These are phyloP conservation scores for Acridotheres tristis DNA, from an alignment of 2,797 vertebrate genomes.

Conservation along the genomic window DNA sequence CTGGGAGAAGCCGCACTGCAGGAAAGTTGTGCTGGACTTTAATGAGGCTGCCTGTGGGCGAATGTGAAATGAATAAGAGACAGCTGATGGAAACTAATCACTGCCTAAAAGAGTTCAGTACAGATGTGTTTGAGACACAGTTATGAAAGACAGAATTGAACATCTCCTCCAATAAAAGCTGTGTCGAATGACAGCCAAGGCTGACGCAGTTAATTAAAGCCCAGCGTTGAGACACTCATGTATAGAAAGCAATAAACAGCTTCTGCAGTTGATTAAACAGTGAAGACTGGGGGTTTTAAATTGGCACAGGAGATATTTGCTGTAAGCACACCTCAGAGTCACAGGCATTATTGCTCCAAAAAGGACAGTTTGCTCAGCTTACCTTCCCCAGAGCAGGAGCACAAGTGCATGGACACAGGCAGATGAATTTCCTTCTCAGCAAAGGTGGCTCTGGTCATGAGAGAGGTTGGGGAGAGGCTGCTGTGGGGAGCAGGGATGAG, in stretches of 20 bases:
- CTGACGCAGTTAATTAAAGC: constrained; percentile 17
- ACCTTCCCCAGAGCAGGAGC: not conserved
- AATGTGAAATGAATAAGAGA: not conserved
- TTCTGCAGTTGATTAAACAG: constrained; percentile 47
- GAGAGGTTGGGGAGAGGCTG: not conserved
- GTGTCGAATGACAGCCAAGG: not conserved
- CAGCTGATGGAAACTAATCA: not conserved
- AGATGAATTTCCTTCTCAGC: not conserved
- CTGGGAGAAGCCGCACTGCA: accelerated
- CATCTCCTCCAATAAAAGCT: constrained; percentile 26
- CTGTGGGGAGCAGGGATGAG: not conserved
- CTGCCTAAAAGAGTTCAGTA: not conserved
- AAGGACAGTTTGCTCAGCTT: not conserved
- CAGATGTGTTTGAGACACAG: not conserved
- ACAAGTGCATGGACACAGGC: accelerated
- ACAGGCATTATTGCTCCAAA: not conserved
- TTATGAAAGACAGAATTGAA: constrained; percentile 26
- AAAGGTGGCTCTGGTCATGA: not conserved
- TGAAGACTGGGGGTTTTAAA: not conserved
- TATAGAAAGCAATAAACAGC: constrained; percentile 41
- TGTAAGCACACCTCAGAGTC: not conserved
- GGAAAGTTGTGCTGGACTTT: not conserved
- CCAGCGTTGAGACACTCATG: not conserved
- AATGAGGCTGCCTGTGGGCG: not conserved
- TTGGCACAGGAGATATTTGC: not conserved